Conservation (phyloP, 2,113 vertebrate species). For the Paedocypris sp. region DNA sequence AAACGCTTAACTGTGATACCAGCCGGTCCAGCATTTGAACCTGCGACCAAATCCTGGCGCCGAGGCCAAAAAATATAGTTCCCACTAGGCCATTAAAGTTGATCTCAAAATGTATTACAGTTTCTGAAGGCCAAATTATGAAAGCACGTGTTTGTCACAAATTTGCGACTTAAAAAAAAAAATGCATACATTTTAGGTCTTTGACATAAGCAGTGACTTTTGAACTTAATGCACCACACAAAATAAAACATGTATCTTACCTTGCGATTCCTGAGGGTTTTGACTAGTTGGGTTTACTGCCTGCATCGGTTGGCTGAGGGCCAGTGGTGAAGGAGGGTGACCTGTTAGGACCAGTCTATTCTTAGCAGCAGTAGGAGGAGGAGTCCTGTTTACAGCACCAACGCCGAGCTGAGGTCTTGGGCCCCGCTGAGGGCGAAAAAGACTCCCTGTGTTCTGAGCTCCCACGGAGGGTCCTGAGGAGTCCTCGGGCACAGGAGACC, state of each 20-base stretch:
- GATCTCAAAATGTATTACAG: too few relatives aligned
- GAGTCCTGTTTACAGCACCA: conserved; percentile 77
- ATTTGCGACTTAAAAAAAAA: too few relatives aligned
- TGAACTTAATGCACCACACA: neutral
- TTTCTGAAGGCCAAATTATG: too few relatives aligned
- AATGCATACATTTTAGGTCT: too few relatives aligned
- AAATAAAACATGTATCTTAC: neutral
- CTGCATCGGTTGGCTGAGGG: conserved; percentile 75
- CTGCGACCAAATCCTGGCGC: too few relatives aligned
- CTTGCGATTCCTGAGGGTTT: conserved; percentile 15
- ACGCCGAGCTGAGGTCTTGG: conserved; percentile 83
- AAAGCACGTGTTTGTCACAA: too few relatives aligned
- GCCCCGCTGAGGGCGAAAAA: conserved; percentile 77
- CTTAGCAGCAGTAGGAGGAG: conserved; percentile 50
- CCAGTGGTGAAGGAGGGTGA: conserved; percentile 62
- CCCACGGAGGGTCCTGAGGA: conserved; percentile 33
- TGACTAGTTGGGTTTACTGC: conserved; percentile 54
- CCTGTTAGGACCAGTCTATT: conserved; percentile 73
- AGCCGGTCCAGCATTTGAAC: too few relatives aligned
- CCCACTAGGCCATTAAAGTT: too few relatives aligned
- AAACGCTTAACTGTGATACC: too few relatives aligned
- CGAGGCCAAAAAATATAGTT: too few relatives aligned
- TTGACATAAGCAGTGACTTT: neutral
- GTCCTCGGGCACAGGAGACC: conserved; percentile 40
- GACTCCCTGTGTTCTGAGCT: conserved; percentile 52